Evolutionary conservation across 2,113 vertebrate species (phyloP), one percentile per base, ranked within the genome.

Genomic region (Procavia capensis): DNA sequence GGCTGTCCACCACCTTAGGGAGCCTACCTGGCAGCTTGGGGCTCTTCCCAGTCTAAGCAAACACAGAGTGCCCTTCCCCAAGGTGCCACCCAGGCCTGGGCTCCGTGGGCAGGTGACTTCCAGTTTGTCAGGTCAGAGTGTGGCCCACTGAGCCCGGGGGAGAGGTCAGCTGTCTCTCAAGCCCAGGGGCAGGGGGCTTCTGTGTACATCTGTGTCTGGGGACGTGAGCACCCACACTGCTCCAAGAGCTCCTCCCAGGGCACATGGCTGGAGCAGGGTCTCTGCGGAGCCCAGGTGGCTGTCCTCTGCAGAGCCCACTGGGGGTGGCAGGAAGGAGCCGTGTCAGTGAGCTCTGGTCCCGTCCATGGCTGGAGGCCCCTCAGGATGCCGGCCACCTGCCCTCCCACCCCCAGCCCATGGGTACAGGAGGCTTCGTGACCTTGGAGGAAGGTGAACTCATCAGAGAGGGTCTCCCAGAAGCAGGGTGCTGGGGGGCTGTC

Each of bases 91-190:
- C 29, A 31, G 50, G 45, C 2, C 20, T 16, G 22, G 39, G 39
- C 27, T 75, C 39, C 80, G 5, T 6, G 5, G 72, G 63, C 79
- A 45, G 10, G 13, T 16, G 11, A 31, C 79, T 54, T 90, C 41
- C 10, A 17, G 25, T 24, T 43, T 10, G 43, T 39, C 25, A 7
- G 16, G n/a, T 41, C 29, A 36, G 70, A 24, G 13, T n/a, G 57
- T 9, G 5, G 43, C 75, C 29, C 9, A 4, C 31, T 2, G 0
- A 4, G 25, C 63, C 24, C 6, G 2, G 17, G 22, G 34, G 43
- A 29, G 74, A 31, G 20, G 7, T 70, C 6, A 17, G 11, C 74
- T 16, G 70, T 24, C 61, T 63, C 27, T 63, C 66, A 16, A 14
- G 11, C 66, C 13, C 4, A n/a, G 66, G n/a, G 66, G 34, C 0